Evolutionary conservation across 2,888 invertebrate genomes (phyloP).

Genomic region (Hartigia nigra): DNA sequence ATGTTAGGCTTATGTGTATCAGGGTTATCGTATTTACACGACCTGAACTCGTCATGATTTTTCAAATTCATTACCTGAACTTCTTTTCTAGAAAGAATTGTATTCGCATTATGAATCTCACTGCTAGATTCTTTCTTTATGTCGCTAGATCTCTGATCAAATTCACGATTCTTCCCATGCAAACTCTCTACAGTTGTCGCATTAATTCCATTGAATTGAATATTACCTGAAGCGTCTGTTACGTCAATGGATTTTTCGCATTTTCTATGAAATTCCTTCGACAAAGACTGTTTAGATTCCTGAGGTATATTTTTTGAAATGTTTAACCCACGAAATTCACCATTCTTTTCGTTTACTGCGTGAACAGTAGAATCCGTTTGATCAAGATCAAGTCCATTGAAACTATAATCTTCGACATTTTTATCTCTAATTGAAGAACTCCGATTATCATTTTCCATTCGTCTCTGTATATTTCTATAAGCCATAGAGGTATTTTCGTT

Average conservation of each 20-base stretch:
- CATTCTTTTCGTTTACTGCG: neutral
- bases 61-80: conserved; percentile 9
- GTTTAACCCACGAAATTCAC: neutral
- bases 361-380: neutral
- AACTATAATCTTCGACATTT: neutral
- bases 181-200: neutral
- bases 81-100: neutral
- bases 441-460: neutral
- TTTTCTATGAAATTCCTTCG: neutral
- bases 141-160: neutral
- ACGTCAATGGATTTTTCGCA: neutral
- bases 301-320: neutral
- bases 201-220: neutral
- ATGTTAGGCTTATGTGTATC: conserved; percentile 6
- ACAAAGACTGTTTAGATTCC: neutral
- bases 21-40: conserved; percentile 11
- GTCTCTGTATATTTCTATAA: neutral
- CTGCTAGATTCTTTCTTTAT: neutral
- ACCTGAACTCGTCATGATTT: neutral
- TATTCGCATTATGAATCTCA: neutral
- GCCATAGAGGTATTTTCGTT: neutral
- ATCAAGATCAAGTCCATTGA: neutral
- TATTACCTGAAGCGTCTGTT: neutral
- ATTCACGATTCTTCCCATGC: neutral
- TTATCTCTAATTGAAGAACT: neutral